Evolutionary conservation across 1,140 invertebrate genomes (phyloP).

Genomic region (Diploscapter pachys): DNA sequence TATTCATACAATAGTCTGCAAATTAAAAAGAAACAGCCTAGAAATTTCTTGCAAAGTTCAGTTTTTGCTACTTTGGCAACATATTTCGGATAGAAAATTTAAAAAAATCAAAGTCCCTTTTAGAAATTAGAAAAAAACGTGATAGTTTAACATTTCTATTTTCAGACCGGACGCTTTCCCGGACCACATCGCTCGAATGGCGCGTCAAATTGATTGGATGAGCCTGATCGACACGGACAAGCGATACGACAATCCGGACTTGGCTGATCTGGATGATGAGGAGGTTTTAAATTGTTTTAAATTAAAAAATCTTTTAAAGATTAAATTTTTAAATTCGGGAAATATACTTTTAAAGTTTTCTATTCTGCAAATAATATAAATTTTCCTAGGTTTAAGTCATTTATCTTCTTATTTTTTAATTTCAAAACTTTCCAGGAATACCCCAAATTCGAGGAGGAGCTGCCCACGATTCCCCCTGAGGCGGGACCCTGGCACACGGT

Average conservation of each 20-base stretch:
- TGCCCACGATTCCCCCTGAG: conserved; percentile 10
- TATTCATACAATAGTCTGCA: background rate
- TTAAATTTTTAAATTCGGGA: background rate
- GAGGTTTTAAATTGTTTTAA: background rate
- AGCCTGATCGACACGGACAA: conserved; percentile 3
- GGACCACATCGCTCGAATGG: conserved; percentile 19
- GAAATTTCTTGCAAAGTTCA: background rate
- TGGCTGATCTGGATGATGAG: conserved; percentile 9
- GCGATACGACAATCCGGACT: conserved; percentile 16
- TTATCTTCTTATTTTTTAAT: too few relatives aligned
- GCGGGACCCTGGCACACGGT: conserved; percentile 32
- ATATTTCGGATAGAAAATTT: background rate
- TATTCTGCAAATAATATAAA: background rate
- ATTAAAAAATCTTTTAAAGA: background rate
- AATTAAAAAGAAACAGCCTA: background rate
- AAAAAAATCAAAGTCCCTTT: background rate
- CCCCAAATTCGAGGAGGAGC: background rate
- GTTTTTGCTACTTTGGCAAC: background rate
- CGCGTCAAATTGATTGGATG: conserved; percentile 23
- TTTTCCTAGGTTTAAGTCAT: too few relatives aligned
- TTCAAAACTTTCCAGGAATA: background rate
- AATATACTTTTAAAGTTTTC: background rate
- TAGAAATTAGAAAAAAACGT: background rate
- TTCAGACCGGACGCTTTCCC: conserved; percentile 16
- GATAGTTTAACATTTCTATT: background rate